phyloP scores from a whole-genome alignment of 2,888 invertebrate species.

The Candidula unifasciata region DNA sequence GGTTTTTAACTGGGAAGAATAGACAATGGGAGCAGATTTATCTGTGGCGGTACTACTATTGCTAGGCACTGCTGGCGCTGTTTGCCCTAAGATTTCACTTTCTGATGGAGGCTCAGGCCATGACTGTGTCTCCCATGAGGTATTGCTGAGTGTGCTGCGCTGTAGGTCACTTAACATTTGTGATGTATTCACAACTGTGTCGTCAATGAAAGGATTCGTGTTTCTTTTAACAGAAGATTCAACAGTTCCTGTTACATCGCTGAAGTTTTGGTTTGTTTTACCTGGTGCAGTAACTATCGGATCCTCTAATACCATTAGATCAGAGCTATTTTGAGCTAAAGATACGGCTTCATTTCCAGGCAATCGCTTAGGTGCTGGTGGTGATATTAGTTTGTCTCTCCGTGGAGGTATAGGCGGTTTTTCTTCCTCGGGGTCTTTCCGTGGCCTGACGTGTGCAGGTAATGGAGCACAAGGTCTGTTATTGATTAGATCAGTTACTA shows the following conservation, averaged over 20 bases:
- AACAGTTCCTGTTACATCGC: neutral
- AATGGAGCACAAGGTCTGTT: neutral
- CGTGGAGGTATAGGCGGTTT: conserved; percentile 52
- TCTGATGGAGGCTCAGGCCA: conserved; percentile 51
- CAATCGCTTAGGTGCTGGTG: neutral
- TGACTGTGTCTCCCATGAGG: conserved; percentile 45
- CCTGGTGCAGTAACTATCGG: conserved; percentile 39
- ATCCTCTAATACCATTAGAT: conserved; percentile 42
- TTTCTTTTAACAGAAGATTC: neutral
- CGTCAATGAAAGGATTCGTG: conserved; percentile 49
- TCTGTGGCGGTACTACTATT: neutral
- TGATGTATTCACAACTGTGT: neutral
- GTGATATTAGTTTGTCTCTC: conserved; percentile 42
- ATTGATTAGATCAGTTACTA: conserved; percentile 45
- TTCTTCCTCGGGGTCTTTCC: neutral
- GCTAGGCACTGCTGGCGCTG: conserved; percentile 16
- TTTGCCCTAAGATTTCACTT: conserved; percentile 34
- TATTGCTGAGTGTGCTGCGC: neutral
- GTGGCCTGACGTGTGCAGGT: neutral
- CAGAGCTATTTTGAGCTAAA: conserved; percentile 8
- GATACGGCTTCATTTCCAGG: neutral
- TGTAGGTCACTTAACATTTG: conserved; percentile 10
- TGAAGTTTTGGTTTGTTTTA: neutral
- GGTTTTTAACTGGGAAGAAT: conserved; percentile 19
- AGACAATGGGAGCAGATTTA: conserved; percentile 2